Evolutionary conservation across 2,888 invertebrate species (phyloP), one percentile per base, ranked within the genome.

Genomic region (Chymomyza caudatula): DNA sequence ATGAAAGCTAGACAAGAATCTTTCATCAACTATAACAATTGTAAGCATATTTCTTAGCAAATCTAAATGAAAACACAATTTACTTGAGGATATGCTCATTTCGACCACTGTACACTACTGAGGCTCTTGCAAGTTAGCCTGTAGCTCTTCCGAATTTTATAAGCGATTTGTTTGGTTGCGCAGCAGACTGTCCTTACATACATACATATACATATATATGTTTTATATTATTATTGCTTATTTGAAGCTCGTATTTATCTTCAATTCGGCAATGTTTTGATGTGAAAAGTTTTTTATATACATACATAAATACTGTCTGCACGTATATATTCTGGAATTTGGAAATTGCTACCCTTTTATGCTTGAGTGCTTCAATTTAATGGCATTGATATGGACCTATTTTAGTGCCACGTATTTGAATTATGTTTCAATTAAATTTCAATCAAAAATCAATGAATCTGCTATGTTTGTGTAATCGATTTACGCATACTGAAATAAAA

Each of bases 371-470:
- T 23, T 60, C 25, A 20, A 47, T 63, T 69, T 61, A 29, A 59
- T 58, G 43, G 17, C 19, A 43, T 47, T 42, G 54, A 42, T 44
- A 43, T 25, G 42, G 51, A 13, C 53, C 25, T 44, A 65, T 49
- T 59, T 37, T 58, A 51, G 65, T 60, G 71, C 60, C 54, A 67
- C 58, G 63, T 60, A 66, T 71, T 69, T 71, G 71, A 77, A 78
- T 81, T 77, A 81, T 78, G 69, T 73, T 78, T 77, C 82, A 81
- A 81, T 84, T 82, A 78, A 82, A 82, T 70, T 84, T 73, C 82
- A 84, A 81, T 85, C 73, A 65, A 71, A 78, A 81, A 75, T 81
- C 76, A 78, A 81, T 84, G 76, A 78, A 78, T 70, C 67, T 65
- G 60, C 77, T 64, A 63, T 47, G 17, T 47, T 5, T 47, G 13